Base-by-base conservation (phyloP, 35 echinoderm and acorn worm genomes). In the Nesometra sesokonis region DNA sequence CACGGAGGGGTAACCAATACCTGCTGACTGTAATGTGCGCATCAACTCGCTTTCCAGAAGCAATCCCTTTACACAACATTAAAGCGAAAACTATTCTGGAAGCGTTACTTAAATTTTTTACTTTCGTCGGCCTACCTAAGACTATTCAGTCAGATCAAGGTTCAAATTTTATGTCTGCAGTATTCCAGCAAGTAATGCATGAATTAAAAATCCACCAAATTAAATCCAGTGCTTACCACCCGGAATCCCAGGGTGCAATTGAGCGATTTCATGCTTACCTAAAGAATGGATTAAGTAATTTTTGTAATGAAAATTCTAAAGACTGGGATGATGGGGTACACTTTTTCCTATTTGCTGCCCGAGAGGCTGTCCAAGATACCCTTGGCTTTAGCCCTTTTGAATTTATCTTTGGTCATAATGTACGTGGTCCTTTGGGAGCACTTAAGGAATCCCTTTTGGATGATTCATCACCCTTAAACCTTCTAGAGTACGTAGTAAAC, bases 21-120 rank as follows among this genome's bases (percentile, higher is more conserved):
- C 78, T 91, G 17, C 37, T 94, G 13, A 96, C 94, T 0, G 90
- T 88, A 31, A 90, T 97, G 90, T 92, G 90, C 90, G 85, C 84
- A 3, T 85, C 90, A 19, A 93, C 90, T 30, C 89, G 87, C 32
- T 97, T 89, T 81, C 90, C 90, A 15, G 94, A 97, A 47, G 90
- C 94, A 78, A 88, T 87, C 34, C 88, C 85, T 17, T 81, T 90
- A 23, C 83, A 85, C n/a, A 87, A 84, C 37, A 97, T 97, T 35
- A 87, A 30, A 32, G 94, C 91, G 0, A 38, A 35, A 21, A 88
- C 76, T 32, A 79, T 97, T 57, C 17, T 35, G 0, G 36, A 93
- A 35, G 91, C 88, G 3, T 83, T 83, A 35, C 7, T 86, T 13
- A 87, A 91, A 31, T 97, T 93, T 86, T 88, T 97, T 40, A 97